Percentiles rank a stretch among this genome's conserved stretches.
Conservation (phyloP, 2,113 vertebrate genomes). For the Embiotoca jacksoni region DNA sequence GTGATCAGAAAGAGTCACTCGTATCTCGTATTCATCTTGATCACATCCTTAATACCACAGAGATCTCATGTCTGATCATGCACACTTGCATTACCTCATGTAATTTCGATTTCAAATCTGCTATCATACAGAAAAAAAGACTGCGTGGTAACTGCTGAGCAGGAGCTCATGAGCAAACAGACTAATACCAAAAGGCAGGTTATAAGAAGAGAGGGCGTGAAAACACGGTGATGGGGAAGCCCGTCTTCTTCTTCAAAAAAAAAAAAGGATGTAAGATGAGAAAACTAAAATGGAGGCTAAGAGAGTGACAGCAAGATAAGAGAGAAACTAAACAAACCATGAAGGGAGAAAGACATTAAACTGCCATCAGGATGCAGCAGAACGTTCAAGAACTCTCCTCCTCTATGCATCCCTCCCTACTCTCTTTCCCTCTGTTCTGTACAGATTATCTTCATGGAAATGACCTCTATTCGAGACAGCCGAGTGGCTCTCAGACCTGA, state of each 20-base stretch:
- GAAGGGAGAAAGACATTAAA: slow-evolving; percentile 11
- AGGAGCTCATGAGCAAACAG: neutral
- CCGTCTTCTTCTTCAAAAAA: too few species aligned
- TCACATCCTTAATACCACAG: too few species aligned
- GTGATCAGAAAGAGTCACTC: too few species aligned
- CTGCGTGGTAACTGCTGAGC: neutral
- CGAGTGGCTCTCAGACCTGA: slow-evolving; percentile 60
- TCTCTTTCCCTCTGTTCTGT: slow-evolving; percentile 10
- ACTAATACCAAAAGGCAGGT: slow-evolving; percentile 18
- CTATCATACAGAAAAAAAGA: neutral
- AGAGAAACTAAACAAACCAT: neutral
- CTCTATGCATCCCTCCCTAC: slow-evolving; percentile 13
- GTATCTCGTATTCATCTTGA: too few species aligned
- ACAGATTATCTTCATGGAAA: slow-evolving; percentile 64
- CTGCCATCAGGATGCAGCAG: slow-evolving; percentile 36
- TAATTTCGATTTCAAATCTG: too few species aligned
- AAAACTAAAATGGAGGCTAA: neutral
- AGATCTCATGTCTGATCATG: too few species aligned
- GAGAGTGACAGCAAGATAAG: neutral
- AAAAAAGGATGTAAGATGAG: neutral
- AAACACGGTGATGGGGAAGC: neutral
- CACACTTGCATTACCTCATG: too few species aligned
- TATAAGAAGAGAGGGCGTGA: slow-evolving; percentile 17
- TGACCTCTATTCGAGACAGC: slow-evolving; percentile 61
- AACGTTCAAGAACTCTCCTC: slow-evolving; percentile 10